A percentile compares a stretch with the other conserved stretches of the same genome.
phyloP scores from a whole-genome alignment of 2,888 invertebrate genomes.

The Adelognathus sp. region DNA sequence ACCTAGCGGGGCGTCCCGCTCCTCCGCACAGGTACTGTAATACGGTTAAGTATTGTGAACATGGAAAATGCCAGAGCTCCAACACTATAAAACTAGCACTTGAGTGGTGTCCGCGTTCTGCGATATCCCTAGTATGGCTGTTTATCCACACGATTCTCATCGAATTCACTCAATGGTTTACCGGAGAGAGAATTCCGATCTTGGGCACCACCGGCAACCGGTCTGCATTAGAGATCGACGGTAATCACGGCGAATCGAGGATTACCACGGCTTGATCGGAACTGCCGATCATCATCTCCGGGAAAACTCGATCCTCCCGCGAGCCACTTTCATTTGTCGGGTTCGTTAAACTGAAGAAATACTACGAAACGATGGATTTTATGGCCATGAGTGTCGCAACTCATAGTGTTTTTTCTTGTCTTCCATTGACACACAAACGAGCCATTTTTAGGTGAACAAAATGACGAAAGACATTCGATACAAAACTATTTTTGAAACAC shows the following conservation, averaged over 20 bases:
- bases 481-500: too few species aligned
- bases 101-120: constrained; percentile 39
- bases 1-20: constrained; percentile 56
- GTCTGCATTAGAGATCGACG: constrained; percentile 10
- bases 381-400: neutral
- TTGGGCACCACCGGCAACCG: neutral
- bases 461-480: too few species aligned
- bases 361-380: neutral
- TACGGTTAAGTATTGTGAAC: constrained; percentile 53
- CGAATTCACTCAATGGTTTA: constrained; percentile 40
- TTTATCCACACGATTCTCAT: constrained; percentile 28
- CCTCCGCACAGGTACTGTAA: constrained; percentile 37
- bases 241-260: constrained; percentile 41
- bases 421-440: too few species aligned
- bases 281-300: constrained; percentile 5
- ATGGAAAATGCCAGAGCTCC: constrained; percentile 42
- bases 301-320: neutral
- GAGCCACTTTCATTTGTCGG: neutral
- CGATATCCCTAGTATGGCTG: constrained; percentile 23
- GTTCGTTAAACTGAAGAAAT: neutral
- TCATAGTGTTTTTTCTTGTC: too few species aligned
- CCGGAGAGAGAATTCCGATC: constrained; percentile 33
- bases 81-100: constrained; percentile 50
- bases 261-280: constrained; percentile 10
- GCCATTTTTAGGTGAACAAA: too few species aligned